Evolutionary conservation across 2,113 vertebrate genomes (phyloP), one percentile per base, ranked within the genome.

Genomic region (Seriola dumerili): DNA sequence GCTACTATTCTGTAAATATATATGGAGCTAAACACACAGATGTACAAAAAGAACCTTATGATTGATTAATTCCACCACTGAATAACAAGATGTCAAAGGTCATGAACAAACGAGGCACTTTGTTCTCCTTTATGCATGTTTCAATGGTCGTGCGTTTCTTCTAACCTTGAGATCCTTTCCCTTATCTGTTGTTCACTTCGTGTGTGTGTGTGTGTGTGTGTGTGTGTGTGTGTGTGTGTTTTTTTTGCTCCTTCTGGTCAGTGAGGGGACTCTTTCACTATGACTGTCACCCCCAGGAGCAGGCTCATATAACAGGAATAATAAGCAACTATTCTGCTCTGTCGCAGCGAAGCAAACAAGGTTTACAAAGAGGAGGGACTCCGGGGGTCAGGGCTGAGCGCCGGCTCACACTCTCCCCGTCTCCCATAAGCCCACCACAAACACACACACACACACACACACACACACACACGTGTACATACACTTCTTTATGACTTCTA

Each of bases 241-340:
- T 80, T 64, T 72, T 74, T 23, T 36, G 46, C 78, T 72, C 42
- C 65, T 78, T 81, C 44, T 55, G 42, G 67, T 83, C 78, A 68
- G 74, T 5, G 57, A 81, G 76, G 66, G 70, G 62, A 77, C 76
- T 76, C 80, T 88, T 90, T 88, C 66, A 76, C 59, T 34, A 12
- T 34, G 70, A 68, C 85, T 71, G 84, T 91, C 89, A 86, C 74
- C 89, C 83, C 50, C 29, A 64, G 72, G 90, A 89, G 75, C 71
- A 59, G 42, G 40, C 77, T 88, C 81, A 83, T 83, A 81, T 76
- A 86, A 80, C 64, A 87, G 85, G 76, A 87, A 89, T 93, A 93
- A 93, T 88, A 84, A 91, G 88, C 79, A 63, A 79, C 85, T 80
- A 87, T 81, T 89, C 78, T 76, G 78, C 79, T 89, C 76, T 44